Evolutionary conservation across 2,888 invertebrate genomes (phyloP), one percentile per base, ranked within the genome.

Genomic region (Heliothis peltigera): DNA sequence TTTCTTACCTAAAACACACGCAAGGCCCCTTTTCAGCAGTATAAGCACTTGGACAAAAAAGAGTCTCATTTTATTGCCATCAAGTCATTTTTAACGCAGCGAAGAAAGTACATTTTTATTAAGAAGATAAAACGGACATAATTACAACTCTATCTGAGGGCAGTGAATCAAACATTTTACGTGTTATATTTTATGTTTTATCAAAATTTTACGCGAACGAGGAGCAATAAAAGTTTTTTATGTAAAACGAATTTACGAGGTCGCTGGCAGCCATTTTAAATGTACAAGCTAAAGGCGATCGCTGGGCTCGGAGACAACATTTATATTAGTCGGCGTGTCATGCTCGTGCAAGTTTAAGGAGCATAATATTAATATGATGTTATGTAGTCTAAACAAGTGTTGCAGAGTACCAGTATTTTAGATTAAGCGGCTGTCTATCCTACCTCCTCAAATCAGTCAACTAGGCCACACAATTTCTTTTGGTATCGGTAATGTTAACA

Each of bases 151-250:
- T 80, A 79, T 80, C 73, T 71, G 39, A 32, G 67, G 66, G 73
- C 81, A 81, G 61, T 81, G 67, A 80, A 80, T 81, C 81, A 81
- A 81, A 76, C 60, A 62, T 79, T 75, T 79, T 75, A 79, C 62
- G 75, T 64, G 65, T 64, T 75, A 67, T 69, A 72, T 78, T 81
- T 79, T 81, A 80, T 71, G 73, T 81, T 81, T 80, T 79, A 75
- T 81, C 70, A 81, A 81, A 78, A 69, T 78, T 80, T 80, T 74
- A 80, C 63, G 73, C 55, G 79, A 58, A 73, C 64, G 65, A 64
- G 43, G 63, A 52, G 70, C 67, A 76, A 76, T 80, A 81, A 80
- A 80, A 74, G 70, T 65, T 76, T 71, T 79, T 81, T 79, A 81
- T 79, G 81, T 72, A 70, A 73, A 81, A 76, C 58, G 54, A 74